These are phyloP conservation scores for Planiliza haematocheilus DNA, from an alignment of 2,113 vertebrate species.

Conservation along the genomic window DNA sequence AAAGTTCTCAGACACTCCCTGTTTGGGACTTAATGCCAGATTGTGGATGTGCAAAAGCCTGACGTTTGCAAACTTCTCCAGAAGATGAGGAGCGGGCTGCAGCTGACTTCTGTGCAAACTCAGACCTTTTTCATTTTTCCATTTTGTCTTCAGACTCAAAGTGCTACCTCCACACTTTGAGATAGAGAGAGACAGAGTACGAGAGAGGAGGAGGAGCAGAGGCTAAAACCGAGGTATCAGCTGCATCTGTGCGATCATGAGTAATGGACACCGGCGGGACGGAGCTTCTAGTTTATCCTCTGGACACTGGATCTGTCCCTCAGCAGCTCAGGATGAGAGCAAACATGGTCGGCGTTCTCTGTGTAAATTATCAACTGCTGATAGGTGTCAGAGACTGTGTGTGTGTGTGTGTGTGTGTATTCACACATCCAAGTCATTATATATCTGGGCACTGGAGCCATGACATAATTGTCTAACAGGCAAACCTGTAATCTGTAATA, in stretches of 20 bases:
- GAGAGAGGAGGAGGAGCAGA: constrained; percentile 5
- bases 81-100: too few species aligned
- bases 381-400: constrained; percentile 2
- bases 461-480: constrained; percentile 25
- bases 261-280: constrained; percentile 69
- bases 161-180: too few species aligned
- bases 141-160: too few species aligned
- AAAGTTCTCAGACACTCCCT: constrained; percentile 17
- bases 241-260: constrained; percentile 41
- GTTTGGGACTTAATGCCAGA: not conserved
- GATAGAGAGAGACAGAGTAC: not conserved
- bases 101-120: too few species aligned
- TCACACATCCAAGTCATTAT: constrained; percentile 9
- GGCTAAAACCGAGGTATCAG: constrained; percentile 20
- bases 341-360: constrained; percentile 13
- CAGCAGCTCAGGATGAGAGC: constrained; percentile 41
- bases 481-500: not conserved
- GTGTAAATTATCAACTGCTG: constrained; percentile 47
- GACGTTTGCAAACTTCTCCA: too few species aligned
- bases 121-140: too few species aligned
- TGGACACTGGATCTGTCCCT: constrained; percentile 59
- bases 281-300: constrained; percentile 43
- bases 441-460: not conserved
- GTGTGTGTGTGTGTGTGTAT: not conserved
- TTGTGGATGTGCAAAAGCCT: too few species aligned